These are phyloP conservation scores for Sparus aurata DNA, from an alignment of 2,797 vertebrate species.

Conservation along the genomic window DNA sequence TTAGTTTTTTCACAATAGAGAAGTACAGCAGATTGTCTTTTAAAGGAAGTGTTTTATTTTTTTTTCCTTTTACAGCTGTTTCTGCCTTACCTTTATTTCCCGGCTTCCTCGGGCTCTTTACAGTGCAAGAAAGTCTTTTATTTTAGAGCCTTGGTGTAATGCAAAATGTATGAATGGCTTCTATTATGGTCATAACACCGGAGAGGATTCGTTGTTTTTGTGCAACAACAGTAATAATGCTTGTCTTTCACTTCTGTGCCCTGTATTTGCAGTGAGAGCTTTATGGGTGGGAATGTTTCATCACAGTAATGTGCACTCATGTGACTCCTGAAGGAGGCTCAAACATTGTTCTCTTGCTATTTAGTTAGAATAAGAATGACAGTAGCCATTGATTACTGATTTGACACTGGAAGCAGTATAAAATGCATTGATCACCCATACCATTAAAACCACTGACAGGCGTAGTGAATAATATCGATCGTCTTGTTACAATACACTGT, in stretches of 20 bases:
- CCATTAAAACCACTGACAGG: too few species aligned
- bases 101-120: background rate
- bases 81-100: constrained; percentile 8
- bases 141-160: constrained; percentile 27
- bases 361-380: too few species aligned
- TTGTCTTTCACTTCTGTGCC: background rate
- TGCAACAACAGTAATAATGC: constrained; percentile 1
- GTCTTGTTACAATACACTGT: too few species aligned
- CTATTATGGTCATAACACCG: constrained; percentile 27
- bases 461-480: too few species aligned
- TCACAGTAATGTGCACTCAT: too few species aligned
- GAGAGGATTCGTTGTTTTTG: constrained; percentile 20
- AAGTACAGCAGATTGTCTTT: background rate
- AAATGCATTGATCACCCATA: too few species aligned
- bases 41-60: background rate
- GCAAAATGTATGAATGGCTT: constrained; percentile 39
- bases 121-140: background rate
- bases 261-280: too few species aligned
- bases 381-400: too few species aligned
- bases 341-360: too few species aligned
- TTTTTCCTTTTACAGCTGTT: background rate
- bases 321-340: too few species aligned
- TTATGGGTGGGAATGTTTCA: too few species aligned
- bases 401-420: too few species aligned
- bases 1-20: constrained; percentile 3